Evolutionary conservation across 2,888 invertebrate genomes (phyloP), one percentile per base, ranked within the genome.

Genomic region (Xiphydria camelus): DNA sequence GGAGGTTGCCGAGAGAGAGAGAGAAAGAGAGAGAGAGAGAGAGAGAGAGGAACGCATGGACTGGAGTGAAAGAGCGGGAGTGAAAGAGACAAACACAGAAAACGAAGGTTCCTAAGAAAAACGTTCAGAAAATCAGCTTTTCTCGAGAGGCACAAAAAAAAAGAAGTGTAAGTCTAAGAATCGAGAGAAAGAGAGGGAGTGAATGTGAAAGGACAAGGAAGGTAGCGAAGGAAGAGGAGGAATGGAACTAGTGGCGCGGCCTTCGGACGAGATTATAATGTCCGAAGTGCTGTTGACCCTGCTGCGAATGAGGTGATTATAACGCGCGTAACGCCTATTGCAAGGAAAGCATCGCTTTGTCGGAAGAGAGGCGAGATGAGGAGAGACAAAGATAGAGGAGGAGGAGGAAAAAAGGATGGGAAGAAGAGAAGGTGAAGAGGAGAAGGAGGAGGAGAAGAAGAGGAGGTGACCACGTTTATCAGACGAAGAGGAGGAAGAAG

Each of bases 261-360:
- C 40, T 45, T 25, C 34, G 29, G 40, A 34, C 35, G 34, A 31
- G 36, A 17, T 37, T 31, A 34, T 22, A n/a, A n/a, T n/a, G n/a
- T n/a, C n/a, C 22, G 47, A 41, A 17, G 19, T 22, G 14, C 36
- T 26, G 18, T 34, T 15, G 34, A 38, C 33, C 42, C 20, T 10
- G 45, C 35, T 41, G 38, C 38, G 53, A 41, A 43, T 48, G 53
- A 38, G 41, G 55, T 15, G n/a, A n/a, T n/a, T n/a, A n/a, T n/a
- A n/a, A n/a, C n/a, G n/a, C n/a, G n/a, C n/a, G n/a, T n/a, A n/a
- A n/a, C n/a, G n/a, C n/a, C n/a, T n/a, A n/a, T n/a, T n/a, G n/a
- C n/a, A n/a, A n/a, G n/a, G n/a, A n/a, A n/a, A n/a, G n/a, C n/a
- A n/a, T n/a, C n/a, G n/a, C n/a, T n/a, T n/a, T n/a, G n/a, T n/a